Conservation (phyloP, 2,113 vertebrate species). For the Labrus mixtus region DNA sequence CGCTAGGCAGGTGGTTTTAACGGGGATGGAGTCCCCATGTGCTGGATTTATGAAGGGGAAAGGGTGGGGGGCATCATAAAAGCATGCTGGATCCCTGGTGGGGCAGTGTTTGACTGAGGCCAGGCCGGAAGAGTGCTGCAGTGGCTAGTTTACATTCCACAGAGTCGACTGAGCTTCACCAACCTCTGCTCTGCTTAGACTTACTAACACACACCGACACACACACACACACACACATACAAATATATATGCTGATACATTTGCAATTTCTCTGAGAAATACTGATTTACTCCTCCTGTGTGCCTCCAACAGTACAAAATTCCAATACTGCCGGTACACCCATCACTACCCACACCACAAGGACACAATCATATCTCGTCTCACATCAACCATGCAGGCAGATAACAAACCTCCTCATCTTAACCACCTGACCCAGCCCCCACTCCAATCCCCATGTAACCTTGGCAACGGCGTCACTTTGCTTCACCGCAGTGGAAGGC, state of each 20-base stretch:
- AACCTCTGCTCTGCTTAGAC: slow-evolving; percentile 55
- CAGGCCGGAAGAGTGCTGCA: slow-evolving; percentile 67
- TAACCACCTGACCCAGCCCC: slow-evolving; percentile 7
- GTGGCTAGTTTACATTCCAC: slow-evolving; percentile 80
- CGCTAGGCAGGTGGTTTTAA: slow-evolving; percentile 7
- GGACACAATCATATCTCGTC: slow-evolving; percentile 13
- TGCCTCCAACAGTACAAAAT: not conserved
- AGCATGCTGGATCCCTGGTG: slow-evolving; percentile 32
- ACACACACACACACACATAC: slow-evolving; percentile 23
- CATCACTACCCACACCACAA: not conserved
- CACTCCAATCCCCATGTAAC: slow-evolving; percentile 42
- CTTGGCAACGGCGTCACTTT: slow-evolving; percentile 65
- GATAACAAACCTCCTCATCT: slow-evolving; percentile 49
- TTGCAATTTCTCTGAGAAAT: slow-evolving; percentile 30
- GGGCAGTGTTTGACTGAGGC: slow-evolving; percentile 52
- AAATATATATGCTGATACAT: slow-evolving; percentile 6
- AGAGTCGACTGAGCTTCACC: slow-evolving; percentile 58
- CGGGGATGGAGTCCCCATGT: not conserved
- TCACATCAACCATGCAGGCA: slow-evolving; percentile 26
- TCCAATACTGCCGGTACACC: not conserved
- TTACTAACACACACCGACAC: slow-evolving; percentile 4
- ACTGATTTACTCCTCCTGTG: slow-evolving; percentile 17
- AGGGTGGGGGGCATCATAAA: not conserved
- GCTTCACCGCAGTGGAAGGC: slow-evolving; percentile 43
- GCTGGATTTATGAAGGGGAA: not conserved